Base-by-base conservation (phyloP, 2,113 vertebrate genomes). In the Smithornis capensis region DNA sequence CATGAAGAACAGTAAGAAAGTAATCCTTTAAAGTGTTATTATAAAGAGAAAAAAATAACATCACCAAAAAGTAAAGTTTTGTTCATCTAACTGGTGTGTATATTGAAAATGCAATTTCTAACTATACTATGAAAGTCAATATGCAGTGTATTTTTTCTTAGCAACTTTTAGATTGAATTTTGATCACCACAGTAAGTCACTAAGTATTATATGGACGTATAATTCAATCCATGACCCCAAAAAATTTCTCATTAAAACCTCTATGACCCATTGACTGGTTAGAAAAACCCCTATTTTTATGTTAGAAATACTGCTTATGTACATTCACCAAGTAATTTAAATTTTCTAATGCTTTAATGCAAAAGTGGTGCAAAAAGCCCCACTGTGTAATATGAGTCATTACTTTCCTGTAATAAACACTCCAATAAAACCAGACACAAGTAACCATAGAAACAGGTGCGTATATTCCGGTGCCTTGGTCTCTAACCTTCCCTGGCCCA, bases 401-500 rank as follows among this genome's bases (percentile, higher is more conserved):
- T 87, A 94, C 75, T 90, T 94, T 35, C 40, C 88, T 88, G 84
- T 90, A 95, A 94, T 82, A 95, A 97, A 94, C 67, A 82, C 84
- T 59, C 70, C 59, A 79, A 33, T 65, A 78, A 71, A 74, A 91
- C 78, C 74, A 79, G 90, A 82, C 86, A 73, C 83, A 79, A 90
- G 40, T 96, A 96, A 95, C 81, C 69, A 96, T 81, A 93, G 88
- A 69, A 73, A 94, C 96, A 93, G 87, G 85, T 82, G 87, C 82
- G 27, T 69, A 92, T 64, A 93, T 92, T 81, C 74, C 31, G 87
- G 80, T 55, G 62, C 86, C 73, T 40, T 0, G 56, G 75, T 92
- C 92, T 74, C 63, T 83, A 95, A 92, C 92, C 92, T 93, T 55
- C 73, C 33, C 73, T 50, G 87, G 79, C 38, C 85, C 88, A 65